Conservation (phyloP, 2,797 vertebrate genomes). For the Vireo griseus region DNA sequence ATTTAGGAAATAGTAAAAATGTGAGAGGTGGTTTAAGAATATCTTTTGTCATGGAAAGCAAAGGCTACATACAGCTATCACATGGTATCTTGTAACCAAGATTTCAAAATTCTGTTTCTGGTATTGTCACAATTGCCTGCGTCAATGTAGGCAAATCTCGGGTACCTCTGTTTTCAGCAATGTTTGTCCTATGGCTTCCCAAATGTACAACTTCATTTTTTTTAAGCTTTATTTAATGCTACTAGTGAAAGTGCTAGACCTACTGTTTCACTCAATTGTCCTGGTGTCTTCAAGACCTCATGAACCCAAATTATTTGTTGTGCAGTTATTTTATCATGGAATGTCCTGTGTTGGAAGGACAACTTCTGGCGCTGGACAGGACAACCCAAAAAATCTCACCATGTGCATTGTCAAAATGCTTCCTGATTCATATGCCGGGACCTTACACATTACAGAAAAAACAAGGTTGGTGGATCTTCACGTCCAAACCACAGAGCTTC, state of each 20-base stretch:
- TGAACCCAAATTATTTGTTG: neutral
- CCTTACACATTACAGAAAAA: neutral
- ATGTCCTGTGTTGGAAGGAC: neutral
- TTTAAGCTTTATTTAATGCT: neutral
- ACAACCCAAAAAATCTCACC: neutral
- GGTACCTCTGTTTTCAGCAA: neutral
- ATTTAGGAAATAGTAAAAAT: neutral
- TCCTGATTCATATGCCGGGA: neutral
- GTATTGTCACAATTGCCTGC: neutral
- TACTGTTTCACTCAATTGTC: neutral
- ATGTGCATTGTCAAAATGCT: neutral
- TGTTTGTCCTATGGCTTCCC: neutral
- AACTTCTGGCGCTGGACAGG: neutral
- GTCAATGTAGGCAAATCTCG: neutral
- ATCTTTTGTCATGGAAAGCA: neutral
- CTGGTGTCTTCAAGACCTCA: neutral
- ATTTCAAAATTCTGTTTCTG: neutral
- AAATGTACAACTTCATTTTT: neutral
- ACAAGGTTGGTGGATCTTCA: neutral
- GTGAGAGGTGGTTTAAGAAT: neutral
- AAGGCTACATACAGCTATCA: neutral
- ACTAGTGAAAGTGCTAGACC: neutral
- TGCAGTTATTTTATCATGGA: neutral
- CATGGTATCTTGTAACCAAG: neutral
- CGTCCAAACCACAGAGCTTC: neutral